phyloP scores from a whole-genome alignment of 2,113 vertebrate species.

The Triplophysa siluroides region DNA sequence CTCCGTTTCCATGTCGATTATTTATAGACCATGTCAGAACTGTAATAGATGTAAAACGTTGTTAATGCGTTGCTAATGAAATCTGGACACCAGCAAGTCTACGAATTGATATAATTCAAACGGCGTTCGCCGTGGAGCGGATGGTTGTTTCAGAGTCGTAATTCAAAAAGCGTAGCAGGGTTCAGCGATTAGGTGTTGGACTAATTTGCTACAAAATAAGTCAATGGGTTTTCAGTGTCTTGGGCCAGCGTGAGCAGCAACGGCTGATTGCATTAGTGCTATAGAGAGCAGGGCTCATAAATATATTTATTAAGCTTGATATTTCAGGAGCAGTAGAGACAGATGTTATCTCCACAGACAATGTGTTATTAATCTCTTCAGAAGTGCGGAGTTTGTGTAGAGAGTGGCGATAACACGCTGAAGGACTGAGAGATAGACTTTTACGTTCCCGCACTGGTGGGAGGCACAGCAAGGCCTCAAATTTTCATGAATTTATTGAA shows the following conservation, averaged over 20 bases:
- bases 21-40: conserved; percentile 98
- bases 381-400: conserved; percentile 61
- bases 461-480: conserved; percentile 41
- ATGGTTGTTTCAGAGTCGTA: conserved; percentile 83
- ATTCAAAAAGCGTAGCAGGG: conserved; percentile 93
- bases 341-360: conserved; percentile 70
- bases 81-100: conserved; percentile 96
- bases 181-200: conserved; percentile 91
- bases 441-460: conserved; percentile 1
- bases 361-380: conserved; percentile 69
- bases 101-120: conserved; percentile 98
- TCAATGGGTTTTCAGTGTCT: conserved; percentile 87
- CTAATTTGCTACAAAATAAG: conserved; percentile 91
- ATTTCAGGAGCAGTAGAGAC: conserved; percentile 80
- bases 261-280: conserved; percentile 90
- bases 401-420: conserved; percentile 55
- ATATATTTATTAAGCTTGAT: conserved; percentile 94
- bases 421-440: conserved; percentile 39
- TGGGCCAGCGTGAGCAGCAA: conserved; percentile 85
- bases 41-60: conserved; percentile 97
- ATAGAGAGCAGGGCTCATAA: conserved; percentile 90
- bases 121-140: conserved; percentile 84
- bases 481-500: conserved; percentile 58
- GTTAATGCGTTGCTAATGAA: conserved; percentile 99
- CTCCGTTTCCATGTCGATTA: conserved; percentile 89